A percentile compares a stretch with the other conserved stretches of the same genome.
These are phyloP conservation scores for Holothuria glaberrima DNA, from an alignment of 35 echinoderm and acorn worm genomes.

Conservation along the genomic window DNA sequence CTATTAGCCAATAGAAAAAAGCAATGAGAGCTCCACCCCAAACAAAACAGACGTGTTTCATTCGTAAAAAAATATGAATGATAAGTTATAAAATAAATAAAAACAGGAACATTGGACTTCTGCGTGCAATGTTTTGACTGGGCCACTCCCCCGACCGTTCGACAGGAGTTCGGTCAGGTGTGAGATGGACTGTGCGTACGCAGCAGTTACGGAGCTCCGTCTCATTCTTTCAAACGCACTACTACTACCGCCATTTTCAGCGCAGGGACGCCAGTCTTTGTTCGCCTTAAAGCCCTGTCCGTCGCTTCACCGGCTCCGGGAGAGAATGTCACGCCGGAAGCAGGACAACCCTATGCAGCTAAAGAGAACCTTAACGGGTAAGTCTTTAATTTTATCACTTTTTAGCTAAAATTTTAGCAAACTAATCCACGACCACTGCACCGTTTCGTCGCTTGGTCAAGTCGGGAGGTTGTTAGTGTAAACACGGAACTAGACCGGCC, in stretches of 20 bases:
- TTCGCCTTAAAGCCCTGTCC: slow-evolving; percentile 93
- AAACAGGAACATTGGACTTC: slow-evolving; percentile 34
- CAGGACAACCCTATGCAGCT: slow-evolving; percentile 99
- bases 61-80: slow-evolving; percentile 53
- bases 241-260: slow-evolving; percentile 94
- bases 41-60: slow-evolving; percentile 49
- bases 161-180: slow-evolving; percentile 51
- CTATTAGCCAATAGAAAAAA: slow-evolving; percentile 56
- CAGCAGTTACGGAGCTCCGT: slow-evolving; percentile 37
- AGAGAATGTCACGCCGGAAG: slow-evolving; percentile 99
- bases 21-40: slow-evolving; percentile 58
- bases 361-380: slow-evolving; percentile 90
- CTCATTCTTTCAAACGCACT: slow-evolving; percentile 52
- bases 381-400: slow-evolving; percentile 60
- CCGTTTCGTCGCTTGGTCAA: slow-evolving; percentile 48
- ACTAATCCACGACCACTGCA: slow-evolving; percentile 23
- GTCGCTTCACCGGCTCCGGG: slow-evolving; percentile 95
- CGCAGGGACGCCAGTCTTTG: slow-evolving; percentile 93
- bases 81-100: slow-evolving; percentile 43
- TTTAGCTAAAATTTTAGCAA: slow-evolving; percentile 27
- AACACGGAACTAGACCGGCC: slow-evolving; percentile 59
- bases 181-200: slow-evolving; percentile 62
- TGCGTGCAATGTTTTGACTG: slow-evolving; percentile 38
- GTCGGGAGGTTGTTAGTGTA: slow-evolving; percentile 58
- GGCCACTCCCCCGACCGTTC: slow-evolving; percentile 48